Evolutionary conservation across 1,140 invertebrate genomes (phyloP), one percentile per base, ranked within the genome.

Genomic region (Pogonomyrmex californicus): DNA sequence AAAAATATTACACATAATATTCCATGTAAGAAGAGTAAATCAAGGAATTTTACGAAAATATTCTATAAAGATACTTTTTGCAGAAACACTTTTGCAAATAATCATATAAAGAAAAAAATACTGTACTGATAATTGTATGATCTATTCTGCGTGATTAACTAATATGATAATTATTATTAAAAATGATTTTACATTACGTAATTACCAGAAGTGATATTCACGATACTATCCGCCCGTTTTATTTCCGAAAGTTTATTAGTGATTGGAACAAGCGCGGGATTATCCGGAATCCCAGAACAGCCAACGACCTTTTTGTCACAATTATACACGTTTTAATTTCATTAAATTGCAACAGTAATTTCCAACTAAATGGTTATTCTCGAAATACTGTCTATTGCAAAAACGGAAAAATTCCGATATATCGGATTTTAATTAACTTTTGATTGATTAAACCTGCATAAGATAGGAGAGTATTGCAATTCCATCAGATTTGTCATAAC

Each of bases 401-500:
- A 44, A 77, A n/a, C 7, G 5, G 6, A 23, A 54, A 36, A 12
- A 49, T 63, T 36, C 51, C n/a, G 4, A 47, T 4, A 33, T 60
- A 1, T 23, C 6, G 14, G 1, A 71, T 78, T 58, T 63, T 66
- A 9, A 47, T 44, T 62, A 66, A 58, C 44, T 51, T 1, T 70
- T 12, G 51, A 4, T 7, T 47, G 36, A 23, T 36, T 54, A 54
- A 54, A 93, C 91, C 62, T 93, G 92, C 65, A 93, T 87, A 12
- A 93, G 54, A 56, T 89, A 92, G 1, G 90, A 88, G 12, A 93
- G 38, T 63, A 92, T 89, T 1, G 97, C 97, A 38, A 98, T 93
- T 14, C 98, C 98, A 92, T 98, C 98, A 1, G 96, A 94, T 88
- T 98, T 96, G 10, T 96, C 96, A 1, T 96, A 96, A 3, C 98